phyloP scores from a whole-genome alignment of 2,113 vertebrate genomes.

The Platycercus adscitus region DNA sequence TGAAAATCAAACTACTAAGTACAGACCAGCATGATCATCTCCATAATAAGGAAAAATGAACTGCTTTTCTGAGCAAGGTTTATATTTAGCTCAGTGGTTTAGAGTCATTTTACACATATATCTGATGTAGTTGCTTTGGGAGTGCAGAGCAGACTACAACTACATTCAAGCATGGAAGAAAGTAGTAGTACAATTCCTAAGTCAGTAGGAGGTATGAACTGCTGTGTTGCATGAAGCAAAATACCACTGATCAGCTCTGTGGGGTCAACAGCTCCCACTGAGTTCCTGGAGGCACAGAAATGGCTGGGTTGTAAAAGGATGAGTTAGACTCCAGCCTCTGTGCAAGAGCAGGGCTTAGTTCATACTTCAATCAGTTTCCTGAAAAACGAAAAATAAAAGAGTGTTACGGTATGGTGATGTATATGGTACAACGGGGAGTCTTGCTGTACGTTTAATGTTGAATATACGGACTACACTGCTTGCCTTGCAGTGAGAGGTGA shows the following conservation, averaged over 20 bases:
- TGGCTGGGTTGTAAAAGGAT: neutral
- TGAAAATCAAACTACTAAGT: neutral
- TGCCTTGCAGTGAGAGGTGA: neutral
- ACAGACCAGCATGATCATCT: neutral
- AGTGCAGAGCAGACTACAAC: neutral
- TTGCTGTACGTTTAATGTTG: neutral
- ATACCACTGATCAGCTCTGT: neutral
- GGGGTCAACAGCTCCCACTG: neutral
- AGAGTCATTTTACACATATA: neutral
- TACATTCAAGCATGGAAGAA: neutral
- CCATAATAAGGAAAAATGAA: neutral
- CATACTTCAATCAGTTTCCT: neutral
- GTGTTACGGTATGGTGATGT: rapidly evolving
- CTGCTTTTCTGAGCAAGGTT: neutral
- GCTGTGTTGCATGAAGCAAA: neutral
- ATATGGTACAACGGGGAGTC: rapidly evolving
- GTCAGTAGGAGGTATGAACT: neutral
- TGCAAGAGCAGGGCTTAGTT: neutral
- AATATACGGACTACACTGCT: neutral
- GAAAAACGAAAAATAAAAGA: neutral
- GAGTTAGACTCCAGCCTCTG: neutral
- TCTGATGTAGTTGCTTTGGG: neutral
- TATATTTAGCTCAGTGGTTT: neutral
- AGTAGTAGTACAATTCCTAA: neutral
- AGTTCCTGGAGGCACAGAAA: neutral